These are phyloP conservation scores for Copidosoma aretas DNA, from an alignment of 2,888 invertebrate species.

Conservation along the genomic window DNA sequence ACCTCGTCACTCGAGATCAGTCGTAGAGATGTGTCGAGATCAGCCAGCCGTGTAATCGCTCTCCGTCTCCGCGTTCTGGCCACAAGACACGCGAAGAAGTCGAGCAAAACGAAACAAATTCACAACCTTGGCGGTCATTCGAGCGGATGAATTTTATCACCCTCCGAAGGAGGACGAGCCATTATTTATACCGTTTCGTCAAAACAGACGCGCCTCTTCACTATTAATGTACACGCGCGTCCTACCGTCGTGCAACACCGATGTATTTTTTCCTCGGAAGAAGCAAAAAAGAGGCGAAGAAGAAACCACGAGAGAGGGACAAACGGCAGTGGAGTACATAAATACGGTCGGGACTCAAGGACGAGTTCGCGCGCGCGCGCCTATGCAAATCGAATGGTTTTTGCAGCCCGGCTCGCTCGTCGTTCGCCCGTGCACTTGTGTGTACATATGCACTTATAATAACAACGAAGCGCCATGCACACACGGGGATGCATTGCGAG, in stretches of 20 bases:
- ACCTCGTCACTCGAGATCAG: too few relatives aligned
- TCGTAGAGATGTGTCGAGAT: too few relatives aligned
- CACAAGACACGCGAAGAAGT: too few relatives aligned
- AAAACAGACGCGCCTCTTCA: neutral
- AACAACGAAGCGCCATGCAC: neutral
- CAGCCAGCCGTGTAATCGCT: too few relatives aligned
- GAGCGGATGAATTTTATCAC: neutral
- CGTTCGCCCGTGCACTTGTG: neutral
- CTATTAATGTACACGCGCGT: constrained; percentile 19
- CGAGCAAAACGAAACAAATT: neutral
- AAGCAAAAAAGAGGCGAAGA: neutral
- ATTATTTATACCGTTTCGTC: neutral
- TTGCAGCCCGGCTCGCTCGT: neutral
- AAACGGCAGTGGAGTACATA: neutral
- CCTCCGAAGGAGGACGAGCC: neutral
- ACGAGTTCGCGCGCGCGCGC: constrained; percentile 15
- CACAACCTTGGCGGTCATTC: neutral
- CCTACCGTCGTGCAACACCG: neutral
- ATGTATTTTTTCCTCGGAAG: neutral
- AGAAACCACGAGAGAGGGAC: too few relatives aligned
- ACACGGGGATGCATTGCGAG: neutral
- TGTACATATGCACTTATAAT: too few relatives aligned
- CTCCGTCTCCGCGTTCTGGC: too few relatives aligned
- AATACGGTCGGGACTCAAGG: constrained; percentile 16
- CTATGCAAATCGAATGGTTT: constrained; percentile 30